Base-by-base conservation (phyloP, 2,888 invertebrate genomes). In the Nephrocerus scutellatus region DNA sequence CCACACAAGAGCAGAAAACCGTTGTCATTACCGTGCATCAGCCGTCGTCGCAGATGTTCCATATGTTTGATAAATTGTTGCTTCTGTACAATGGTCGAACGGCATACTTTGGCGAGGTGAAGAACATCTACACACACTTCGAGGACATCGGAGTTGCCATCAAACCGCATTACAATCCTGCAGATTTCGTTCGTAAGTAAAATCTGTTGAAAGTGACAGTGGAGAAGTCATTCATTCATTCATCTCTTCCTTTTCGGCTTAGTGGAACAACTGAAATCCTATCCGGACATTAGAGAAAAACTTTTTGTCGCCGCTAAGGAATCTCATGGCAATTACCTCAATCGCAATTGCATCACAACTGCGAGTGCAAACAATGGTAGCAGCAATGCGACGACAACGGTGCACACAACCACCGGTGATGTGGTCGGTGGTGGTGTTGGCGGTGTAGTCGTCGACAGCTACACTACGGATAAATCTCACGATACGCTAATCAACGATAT, bases 1-100 rank as follows among this genome's bases (percentile, higher is more conserved):
- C 85, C 1, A 76, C 77, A 46, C 75, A 79, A 50, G 82, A 82
- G 66, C 79, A 81, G 49, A 86, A 85, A 67, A 84, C 83, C 6
- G 79, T 87, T 35, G 79, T 87, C 35, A 76, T 83, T 41, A 84
- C 85, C 23, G 79, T 87, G 5, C 87, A 87, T 61, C 87, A 87
- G 62, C 86, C 86, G 3, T 85, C 84, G 36, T 84, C 84, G 48
- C 82, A 85, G 65, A 84, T 86, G 70, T 87, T 85, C 67, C 82
- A 85, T 66, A 78, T 83, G 73, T 85, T 87, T 65, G 82, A 83
- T 68, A 82, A 80, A 59, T 70, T 87, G 36, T 70, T 87, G 33
- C 70, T 79, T 44, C 68, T 83, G 30, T 80, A 80, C 55, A 75
- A 79, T 44, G 85, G 86, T 26, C 77, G 79, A 54, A 80, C 81